Conservation (phyloP, 2,113 vertebrate genomes). For the Aegotheles bennettii region DNA sequence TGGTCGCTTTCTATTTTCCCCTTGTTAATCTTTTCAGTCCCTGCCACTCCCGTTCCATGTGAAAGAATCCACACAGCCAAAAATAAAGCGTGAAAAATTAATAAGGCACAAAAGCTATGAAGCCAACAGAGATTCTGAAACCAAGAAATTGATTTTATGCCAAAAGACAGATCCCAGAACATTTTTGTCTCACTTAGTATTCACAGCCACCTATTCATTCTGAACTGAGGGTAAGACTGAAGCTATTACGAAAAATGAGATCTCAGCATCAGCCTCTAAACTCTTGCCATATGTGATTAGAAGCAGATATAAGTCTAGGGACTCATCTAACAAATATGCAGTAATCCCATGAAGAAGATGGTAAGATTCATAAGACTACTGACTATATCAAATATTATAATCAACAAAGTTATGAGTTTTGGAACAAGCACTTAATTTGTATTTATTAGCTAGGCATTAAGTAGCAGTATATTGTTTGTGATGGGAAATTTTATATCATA, state of each 20-base stretch:
- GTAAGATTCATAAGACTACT: not conserved
- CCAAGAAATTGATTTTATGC: not conserved
- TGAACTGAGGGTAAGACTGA: not conserved
- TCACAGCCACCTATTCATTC: not conserved
- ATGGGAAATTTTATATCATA: not conserved
- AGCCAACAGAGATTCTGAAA: not conserved
- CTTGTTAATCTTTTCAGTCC: not conserved
- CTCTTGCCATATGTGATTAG: not conserved
- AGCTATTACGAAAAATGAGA: not conserved
- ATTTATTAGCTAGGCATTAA: not conserved
- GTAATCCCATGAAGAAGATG: not conserved
- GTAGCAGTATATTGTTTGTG: not conserved
- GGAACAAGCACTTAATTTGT: not conserved
- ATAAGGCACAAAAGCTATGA: not conserved
- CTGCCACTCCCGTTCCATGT: not conserved
- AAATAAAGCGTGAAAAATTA: constrained; percentile 18
- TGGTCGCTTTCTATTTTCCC: not conserved
- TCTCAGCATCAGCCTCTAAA: constrained; percentile 4
- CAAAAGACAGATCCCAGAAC: not conserved
- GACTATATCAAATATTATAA: not conserved
- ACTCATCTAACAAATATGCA: not conserved
- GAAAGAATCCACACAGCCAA: not conserved
- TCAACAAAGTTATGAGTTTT: not conserved
- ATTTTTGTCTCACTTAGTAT: not conserved
- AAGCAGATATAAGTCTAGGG: not conserved